phyloP scores from a whole-genome alignment of 2,797 vertebrate species.

The Lacerta viridis region DNA sequence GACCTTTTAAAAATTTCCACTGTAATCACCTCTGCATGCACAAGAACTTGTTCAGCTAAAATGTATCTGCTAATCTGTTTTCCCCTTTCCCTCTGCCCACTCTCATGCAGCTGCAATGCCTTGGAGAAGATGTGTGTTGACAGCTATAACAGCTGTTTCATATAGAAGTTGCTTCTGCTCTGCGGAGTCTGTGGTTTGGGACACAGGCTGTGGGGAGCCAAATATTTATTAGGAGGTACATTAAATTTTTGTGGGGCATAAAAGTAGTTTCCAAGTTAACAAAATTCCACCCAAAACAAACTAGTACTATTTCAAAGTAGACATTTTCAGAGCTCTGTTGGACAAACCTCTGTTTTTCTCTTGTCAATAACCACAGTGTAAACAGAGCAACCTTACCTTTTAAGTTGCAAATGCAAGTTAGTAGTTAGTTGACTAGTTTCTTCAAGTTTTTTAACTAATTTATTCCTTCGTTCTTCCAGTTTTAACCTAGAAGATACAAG shows the following conservation, averaged over 20 bases:
- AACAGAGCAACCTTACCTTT: slow-evolving; percentile 78
- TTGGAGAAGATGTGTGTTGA: background rate
- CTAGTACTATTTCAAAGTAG: background rate
- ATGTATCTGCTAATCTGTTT: background rate
- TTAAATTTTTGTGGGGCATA: background rate
- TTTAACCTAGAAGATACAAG: slow-evolving; percentile 78
- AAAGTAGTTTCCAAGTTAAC: background rate
- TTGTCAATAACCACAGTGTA: background rate
- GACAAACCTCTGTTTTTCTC: background rate
- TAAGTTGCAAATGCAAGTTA: slow-evolving; percentile 85
- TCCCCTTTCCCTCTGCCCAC: too few species aligned
- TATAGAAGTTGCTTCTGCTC: background rate
- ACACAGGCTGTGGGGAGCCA: background rate
- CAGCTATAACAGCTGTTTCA: background rate
- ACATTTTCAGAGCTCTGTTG: background rate
- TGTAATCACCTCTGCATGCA: background rate
- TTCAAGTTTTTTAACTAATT: slow-evolving; percentile 85
- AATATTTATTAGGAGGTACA: background rate
- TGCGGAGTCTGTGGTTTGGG: background rate
- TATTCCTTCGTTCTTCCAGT: slow-evolving; percentile 85
- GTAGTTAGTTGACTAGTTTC: slow-evolving; percentile 85
- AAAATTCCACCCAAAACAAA: background rate
- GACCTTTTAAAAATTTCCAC: background rate
- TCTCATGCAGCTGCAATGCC: background rate
- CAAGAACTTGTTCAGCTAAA: background rate